A percentile compares a stretch with the other conserved stretches of the same genome.
These are phyloP conservation scores for Cataglyphis hispanica DNA, from an alignment of 1,140 invertebrate species.

Conservation along the genomic window DNA sequence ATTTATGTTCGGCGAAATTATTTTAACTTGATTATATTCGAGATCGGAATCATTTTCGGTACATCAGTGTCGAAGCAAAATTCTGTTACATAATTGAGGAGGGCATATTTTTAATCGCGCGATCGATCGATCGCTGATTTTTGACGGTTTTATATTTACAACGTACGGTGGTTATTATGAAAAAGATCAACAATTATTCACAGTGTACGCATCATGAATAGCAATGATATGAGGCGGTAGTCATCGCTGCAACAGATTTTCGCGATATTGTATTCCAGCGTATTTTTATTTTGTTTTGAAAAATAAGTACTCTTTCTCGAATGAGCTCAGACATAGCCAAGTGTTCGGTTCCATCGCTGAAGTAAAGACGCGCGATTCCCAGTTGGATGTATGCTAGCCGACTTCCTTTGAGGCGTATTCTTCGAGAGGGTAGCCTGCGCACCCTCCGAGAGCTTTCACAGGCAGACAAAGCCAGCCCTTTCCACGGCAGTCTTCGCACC, in stretches of 20 bases:
- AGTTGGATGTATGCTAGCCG: slow-evolving; percentile 67
- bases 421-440: slow-evolving; percentile 66
- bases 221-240: background rate
- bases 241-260: background rate
- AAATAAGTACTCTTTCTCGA: slow-evolving; percentile 9
- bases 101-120: slow-evolving; percentile 52
- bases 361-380: slow-evolving; percentile 70
- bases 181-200: background rate
- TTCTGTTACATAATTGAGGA: slow-evolving; percentile 55
- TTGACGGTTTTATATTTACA: slow-evolving; percentile 50
- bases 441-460: slow-evolving; percentile 81
- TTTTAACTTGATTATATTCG: background rate
- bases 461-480: slow-evolving; percentile 83
- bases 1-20: slow-evolving; percentile 9
- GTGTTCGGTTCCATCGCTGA: slow-evolving; percentile 46
- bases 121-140: slow-evolving; percentile 51
- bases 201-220: background rate
- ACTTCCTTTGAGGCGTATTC: slow-evolving; percentile 75
- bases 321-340: slow-evolving; percentile 57
- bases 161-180: slow-evolving; percentile 51
- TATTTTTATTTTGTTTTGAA: background rate
- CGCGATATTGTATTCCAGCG: background rate
- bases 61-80: slow-evolving; percentile 40
- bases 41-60: background rate
- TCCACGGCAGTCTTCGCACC: slow-evolving; percentile 74